Evolutionary conservation across 1,140 invertebrate genomes (phyloP), one percentile per base, ranked within the genome.

Genomic region (Acarapis woodi): DNA sequence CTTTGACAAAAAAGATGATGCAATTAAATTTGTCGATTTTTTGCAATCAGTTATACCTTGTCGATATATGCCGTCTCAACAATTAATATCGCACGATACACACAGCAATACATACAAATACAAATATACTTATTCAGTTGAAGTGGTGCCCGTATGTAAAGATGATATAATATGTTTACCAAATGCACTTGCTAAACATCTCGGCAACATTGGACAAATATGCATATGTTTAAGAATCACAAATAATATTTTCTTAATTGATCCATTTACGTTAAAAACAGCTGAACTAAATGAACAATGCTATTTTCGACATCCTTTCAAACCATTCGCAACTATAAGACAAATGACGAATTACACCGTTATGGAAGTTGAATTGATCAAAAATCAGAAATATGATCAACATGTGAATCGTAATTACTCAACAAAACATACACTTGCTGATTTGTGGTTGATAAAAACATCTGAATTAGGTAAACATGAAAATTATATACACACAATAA

Each of bases 81-180:
- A 90, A 50, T 61, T 99, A 9, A 75, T 97, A 45, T 94, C 88
- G 2, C 88, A 97, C 51, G 93, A 99, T 57, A 76, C 80, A 23
- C 79, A 87, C 53, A 94, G 74, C 51, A 97, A 97, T 52, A 69
- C 72, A 24, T 96, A 79, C 55, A 94, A 94, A 55, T 97, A 94
- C 55, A 97, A 99, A 38, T 48, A 57, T 41, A 63, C 56, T 38
- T 67, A 54, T 47, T 77, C 76, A 44, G 71, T 97, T 38, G 88
- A 99, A 56, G 79, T 99, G 50, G 79, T 88, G 1, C 90, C 93
- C 0, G 54, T 97, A 15, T 96, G 87, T 21, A 94, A 90, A 53
- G 62, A 97, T 54, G 87, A 87, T 52, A 59, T 96, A 33, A 71
- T 99, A 14, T 96, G 88, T 54, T 58, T 99, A 9, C 68, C 83